Conservation (phyloP, 2,113 vertebrate genomes). For the Macroglossus sobrinus region DNA sequence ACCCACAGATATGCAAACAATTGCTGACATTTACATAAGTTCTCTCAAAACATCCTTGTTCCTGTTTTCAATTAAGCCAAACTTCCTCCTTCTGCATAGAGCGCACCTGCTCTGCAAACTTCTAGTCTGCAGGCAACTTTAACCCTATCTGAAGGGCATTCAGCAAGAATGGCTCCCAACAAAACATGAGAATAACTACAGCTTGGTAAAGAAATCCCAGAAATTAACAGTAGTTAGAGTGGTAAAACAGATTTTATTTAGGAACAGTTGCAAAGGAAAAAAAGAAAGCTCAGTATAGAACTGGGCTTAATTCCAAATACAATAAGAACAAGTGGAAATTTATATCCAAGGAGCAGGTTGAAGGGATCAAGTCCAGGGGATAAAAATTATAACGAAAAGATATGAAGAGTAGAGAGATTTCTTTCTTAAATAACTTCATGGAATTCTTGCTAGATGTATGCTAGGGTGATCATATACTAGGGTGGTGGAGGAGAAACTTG, state of each 20-base stretch:
- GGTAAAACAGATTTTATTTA: background rate
- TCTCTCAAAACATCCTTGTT: no score
- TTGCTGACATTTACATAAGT: no score
- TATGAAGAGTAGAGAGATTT: background rate
- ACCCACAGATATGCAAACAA: no score
- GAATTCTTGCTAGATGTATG: background rate
- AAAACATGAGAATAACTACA: background rate
- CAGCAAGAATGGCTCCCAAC: no score
- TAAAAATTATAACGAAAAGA: background rate
- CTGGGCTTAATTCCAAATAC: background rate
- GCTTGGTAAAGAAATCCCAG: background rate
- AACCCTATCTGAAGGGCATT: no score
- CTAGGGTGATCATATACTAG: background rate
- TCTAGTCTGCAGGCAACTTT: no score
- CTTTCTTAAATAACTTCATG: background rate
- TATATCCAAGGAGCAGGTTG: background rate
- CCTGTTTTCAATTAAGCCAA: no score
- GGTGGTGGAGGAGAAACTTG: no score
- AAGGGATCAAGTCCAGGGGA: no score
- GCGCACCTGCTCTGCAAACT: no score
- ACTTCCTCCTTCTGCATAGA: no score
- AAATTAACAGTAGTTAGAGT: background rate
- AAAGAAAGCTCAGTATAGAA: background rate
- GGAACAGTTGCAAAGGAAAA: background rate
- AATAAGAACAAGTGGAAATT: background rate